These are phyloP conservation scores for Phrixothrix hirtus DNA, from an alignment of 2,888 invertebrate genomes.

Conservation along the genomic window DNA sequence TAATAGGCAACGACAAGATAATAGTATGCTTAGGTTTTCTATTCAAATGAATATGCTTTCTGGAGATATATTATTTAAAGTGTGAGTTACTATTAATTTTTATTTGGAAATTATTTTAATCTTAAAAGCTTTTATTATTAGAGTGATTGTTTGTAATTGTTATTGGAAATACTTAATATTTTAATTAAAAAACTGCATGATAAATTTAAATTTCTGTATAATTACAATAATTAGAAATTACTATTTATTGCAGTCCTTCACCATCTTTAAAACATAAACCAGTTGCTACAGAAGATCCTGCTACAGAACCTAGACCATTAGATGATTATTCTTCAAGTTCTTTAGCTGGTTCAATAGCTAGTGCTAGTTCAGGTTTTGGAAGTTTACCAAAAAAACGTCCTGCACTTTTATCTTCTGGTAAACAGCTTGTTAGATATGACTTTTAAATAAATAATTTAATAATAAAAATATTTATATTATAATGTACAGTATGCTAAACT, in stretches of 20 bases:
- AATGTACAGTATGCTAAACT: too few relatives aligned
- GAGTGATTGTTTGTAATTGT: too few relatives aligned
- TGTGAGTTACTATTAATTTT: too few relatives aligned
- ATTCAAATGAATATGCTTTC: constrained; percentile 93
- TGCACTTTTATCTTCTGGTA: constrained; percentile 62
- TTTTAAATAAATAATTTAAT: too few relatives aligned
- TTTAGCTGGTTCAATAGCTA: constrained; percentile 66
- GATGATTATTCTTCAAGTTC: constrained; percentile 64
- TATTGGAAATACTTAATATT: too few relatives aligned
- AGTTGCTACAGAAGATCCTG: constrained; percentile 51
- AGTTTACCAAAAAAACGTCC: constrained; percentile 78
- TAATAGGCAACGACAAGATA: constrained; percentile 89
- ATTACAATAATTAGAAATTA: too few relatives aligned
- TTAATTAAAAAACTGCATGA: too few relatives aligned
- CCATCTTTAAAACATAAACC: constrained; percentile 53
- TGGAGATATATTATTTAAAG: constrained; percentile 97
- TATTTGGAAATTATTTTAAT: too few relatives aligned
- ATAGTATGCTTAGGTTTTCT: constrained; percentile 90
- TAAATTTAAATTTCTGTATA: too few relatives aligned
- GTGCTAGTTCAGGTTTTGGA: constrained; percentile 84
- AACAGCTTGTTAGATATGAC: too few relatives aligned
- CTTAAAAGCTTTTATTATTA: too few relatives aligned
- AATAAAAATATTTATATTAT: too few relatives aligned
- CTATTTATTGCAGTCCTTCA: constrained; percentile 61
- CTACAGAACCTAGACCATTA: constrained; percentile 58